These are phyloP conservation scores for Callipepla californica DNA, from an alignment of 2,113 vertebrate species.

Conservation along the genomic window DNA sequence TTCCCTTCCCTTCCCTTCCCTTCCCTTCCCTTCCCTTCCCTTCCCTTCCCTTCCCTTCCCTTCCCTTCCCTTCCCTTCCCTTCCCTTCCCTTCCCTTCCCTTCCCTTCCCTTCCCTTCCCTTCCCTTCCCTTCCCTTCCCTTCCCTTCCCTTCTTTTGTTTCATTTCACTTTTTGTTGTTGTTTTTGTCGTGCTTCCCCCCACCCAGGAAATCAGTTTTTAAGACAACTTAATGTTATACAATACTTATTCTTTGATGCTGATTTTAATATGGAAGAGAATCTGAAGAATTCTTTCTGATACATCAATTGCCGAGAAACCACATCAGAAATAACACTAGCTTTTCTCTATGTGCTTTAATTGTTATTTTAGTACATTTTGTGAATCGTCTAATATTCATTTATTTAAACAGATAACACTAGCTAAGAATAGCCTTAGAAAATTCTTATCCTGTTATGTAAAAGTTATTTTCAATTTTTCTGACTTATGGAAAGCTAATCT, in stretches of 20 bases:
- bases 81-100: no score
- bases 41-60: no score
- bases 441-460: neutral
- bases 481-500: neutral
- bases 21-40: no score
- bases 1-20: no score
- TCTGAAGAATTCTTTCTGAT: neutral
- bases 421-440: neutral
- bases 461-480: neutral
- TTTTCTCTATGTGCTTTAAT: neutral
- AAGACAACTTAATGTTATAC: neutral
- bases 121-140: no score
- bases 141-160: no score
- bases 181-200: no score
- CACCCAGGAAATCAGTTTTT: neutral
- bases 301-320: neutral
- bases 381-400: neutral
- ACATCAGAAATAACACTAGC: neutral
- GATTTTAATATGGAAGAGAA: no score
- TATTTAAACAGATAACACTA: neutral
- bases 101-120: no score
- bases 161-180: no score
- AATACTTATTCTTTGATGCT: neutral
- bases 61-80: no score
- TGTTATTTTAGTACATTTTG: neutral